These are phyloP conservation scores for Epsilonema sp. DNA, from an alignment of 2,888 invertebrate species.

Conservation along the genomic window DNA sequence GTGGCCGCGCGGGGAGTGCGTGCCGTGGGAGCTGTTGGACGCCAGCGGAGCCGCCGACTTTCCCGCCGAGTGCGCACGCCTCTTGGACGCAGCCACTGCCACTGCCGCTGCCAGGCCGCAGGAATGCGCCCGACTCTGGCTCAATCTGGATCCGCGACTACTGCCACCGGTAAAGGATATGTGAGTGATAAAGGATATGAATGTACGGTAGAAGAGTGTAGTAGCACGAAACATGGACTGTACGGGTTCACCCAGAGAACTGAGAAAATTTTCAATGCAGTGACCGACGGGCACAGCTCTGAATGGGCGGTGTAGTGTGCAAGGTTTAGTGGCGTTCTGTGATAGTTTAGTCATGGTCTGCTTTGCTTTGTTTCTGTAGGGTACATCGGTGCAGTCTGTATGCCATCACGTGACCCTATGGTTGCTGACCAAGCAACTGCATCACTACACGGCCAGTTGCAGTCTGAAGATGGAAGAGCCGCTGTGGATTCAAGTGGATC, in stretches of 20 bases:
- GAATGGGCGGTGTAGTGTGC: neutral
- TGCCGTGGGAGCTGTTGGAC: neutral
- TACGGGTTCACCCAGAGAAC: too few species aligned
- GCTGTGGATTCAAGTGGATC: constrained; percentile 1
- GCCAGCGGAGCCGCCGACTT: neutral
- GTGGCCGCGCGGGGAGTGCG: neutral
- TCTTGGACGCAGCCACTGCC: too few species aligned
- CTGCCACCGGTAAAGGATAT: constrained; percentile 3
- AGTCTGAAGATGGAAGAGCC: neutral
- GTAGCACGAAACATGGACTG: too few species aligned
- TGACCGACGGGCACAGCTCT: too few species aligned
- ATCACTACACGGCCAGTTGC: neutral
- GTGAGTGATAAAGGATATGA: too few species aligned
- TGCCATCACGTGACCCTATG: neutral
- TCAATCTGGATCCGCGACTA: neutral
- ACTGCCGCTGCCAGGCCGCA: neutral
- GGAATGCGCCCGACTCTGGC: constrained; percentile 2
- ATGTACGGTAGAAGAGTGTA: too few species aligned
- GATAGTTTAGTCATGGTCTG: too few species aligned
- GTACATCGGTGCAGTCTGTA: neutral
- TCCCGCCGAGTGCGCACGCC: neutral
- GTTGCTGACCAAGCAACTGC: constrained; percentile 4
- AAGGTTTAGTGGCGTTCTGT: too few species aligned
- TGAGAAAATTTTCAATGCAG: too few species aligned
- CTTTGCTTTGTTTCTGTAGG: too few species aligned